Evolutionary conservation across 2,797 vertebrate genomes (phyloP), one percentile per base, ranked within the genome.

Genomic region (Chaetodon trifasciatus): DNA sequence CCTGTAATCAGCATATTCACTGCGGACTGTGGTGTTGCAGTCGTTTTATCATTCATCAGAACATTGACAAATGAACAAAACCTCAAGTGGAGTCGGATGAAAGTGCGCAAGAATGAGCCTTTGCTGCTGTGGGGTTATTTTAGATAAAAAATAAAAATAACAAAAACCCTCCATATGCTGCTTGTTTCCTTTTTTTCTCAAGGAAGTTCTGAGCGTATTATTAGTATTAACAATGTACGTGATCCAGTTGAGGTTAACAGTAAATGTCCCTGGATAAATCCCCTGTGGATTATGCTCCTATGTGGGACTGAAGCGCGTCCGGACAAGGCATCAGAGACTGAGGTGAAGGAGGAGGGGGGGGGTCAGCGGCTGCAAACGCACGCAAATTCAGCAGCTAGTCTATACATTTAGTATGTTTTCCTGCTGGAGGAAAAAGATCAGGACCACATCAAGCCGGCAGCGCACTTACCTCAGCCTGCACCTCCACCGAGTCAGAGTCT

Each of bases 391-490:
- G 35, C 61, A 62, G 35, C 24, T 60, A 9, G 23, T 46, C n/a
- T 47, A 0, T 56, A 56, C 16, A 73, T 70, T 37, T 17, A 6
- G 39, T 19, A 7, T 42, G 28, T 56, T 66, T 53, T 24, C 28
- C 63, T 42, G 42, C 57, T 8, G 57, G 37, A 44, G 9, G 9
- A 6, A n/a, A 65, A 58, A 28, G 19, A 49, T 49, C 47, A 42
- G 62, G 65, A 49, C 53, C 74, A 19, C 55, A 37, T 49, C 6
- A 52, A 56, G 42, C 17, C 50, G 13, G 46, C 63, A 35, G 65
- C 52, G 8, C 60, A 86, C 88, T 88, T 56, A 92, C 91, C 91
- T 91, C 82, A 63, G 78, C 64, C 82, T 4, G 76, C 16, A 5
- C 70, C 70, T 68, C 76, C 83, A 19, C 32, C 28, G 63, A 32